Evolutionary conservation across 2,797 vertebrate genomes (phyloP).

Genomic region (Discoglossus pictus): DNA sequence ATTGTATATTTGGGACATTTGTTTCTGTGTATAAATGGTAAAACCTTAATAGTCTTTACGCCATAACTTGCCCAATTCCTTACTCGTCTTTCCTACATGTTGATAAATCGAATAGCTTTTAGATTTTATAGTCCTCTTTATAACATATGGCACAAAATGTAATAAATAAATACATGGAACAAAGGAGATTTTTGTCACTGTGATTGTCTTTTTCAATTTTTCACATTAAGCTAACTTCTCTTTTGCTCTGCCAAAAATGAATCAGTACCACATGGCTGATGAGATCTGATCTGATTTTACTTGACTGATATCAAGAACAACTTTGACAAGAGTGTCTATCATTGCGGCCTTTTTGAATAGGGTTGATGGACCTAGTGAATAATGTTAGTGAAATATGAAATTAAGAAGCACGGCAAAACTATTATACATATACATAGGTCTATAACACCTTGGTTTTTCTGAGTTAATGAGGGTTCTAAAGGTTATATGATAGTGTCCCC

Average conservation of each 20-base stretch:
- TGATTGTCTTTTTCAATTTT: slow-evolving; percentile 21
- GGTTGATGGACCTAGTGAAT: background rate
- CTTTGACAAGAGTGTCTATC: slow-evolving; percentile 29
- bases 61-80: no score
- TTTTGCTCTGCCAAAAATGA: slow-evolving; percentile 37
- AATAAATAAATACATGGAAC: slow-evolving; percentile 5
- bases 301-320: slow-evolving; percentile 45
- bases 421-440: slow-evolving; percentile 18
- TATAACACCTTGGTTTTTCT: slow-evolving; percentile 9
- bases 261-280: slow-evolving; percentile 44
- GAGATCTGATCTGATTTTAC: slow-evolving; percentile 32
- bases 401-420: background rate
- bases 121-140: background rate
- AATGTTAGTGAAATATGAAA: no score
- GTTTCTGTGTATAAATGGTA: no score
- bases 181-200: background rate
- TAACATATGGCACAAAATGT: background rate
- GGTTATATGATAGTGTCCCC: slow-evolving; percentile 52
- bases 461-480: slow-evolving; percentile 56
- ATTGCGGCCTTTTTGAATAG: slow-evolving; percentile 11
- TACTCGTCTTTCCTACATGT: no score
- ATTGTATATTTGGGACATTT: no score
- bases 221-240: slow-evolving; percentile 4
- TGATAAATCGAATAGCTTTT: no score
- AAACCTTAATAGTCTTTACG: no score